Evolutionary conservation across 2,888 invertebrate genomes (phyloP).

Genomic region (Drosophila vallismaia): DNA sequence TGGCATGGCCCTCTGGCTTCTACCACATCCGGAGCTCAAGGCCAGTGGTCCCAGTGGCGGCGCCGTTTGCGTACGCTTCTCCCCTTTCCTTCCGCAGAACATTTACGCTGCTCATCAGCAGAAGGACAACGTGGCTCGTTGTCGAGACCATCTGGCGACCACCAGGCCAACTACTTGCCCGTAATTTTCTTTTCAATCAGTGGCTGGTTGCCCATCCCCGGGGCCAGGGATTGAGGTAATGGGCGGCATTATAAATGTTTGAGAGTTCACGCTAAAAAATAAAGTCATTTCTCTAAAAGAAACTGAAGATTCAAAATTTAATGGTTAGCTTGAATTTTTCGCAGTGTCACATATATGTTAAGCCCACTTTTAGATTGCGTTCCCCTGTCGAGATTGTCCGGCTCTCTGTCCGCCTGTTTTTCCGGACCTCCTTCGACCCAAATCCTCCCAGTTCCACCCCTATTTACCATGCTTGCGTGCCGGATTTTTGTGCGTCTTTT

Average conservation of each 20-base stretch:
- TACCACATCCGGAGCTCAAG: slow-evolving; percentile 67
- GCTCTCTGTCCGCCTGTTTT: slow-evolving; percentile 9
- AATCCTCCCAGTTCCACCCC: slow-evolving; percentile 3
- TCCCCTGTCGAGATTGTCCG: slow-evolving; percentile 12
- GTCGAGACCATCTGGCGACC: slow-evolving; percentile 44
- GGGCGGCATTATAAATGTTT: slow-evolving; percentile 26
- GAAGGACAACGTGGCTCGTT: slow-evolving; percentile 23
- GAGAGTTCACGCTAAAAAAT: too few relatives aligned
- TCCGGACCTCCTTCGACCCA: not conserved
- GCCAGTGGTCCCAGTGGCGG: slow-evolving; percentile 59
- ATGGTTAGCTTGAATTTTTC: not conserved
- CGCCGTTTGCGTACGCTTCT: slow-evolving; percentile 69
- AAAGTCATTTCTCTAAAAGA: too few relatives aligned
- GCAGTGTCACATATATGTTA: slow-evolving; percentile 1
- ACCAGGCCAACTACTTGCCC: slow-evolving; percentile 60
- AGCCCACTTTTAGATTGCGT: slow-evolving; percentile 9
- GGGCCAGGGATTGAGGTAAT: slow-evolving; percentile 58
- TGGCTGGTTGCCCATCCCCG: slow-evolving; percentile 52
- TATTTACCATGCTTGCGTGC: slow-evolving; percentile 45
- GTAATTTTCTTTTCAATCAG: slow-evolving; percentile 74
- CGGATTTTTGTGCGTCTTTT: slow-evolving; percentile 55
- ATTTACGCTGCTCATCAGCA: slow-evolving; percentile 67
- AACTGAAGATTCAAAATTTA: too few relatives aligned
- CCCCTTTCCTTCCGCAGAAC: slow-evolving; percentile 56
- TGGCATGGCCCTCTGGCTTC: slow-evolving; percentile 53